These are phyloP conservation scores for Drosophila pectinifera DNA, from an alignment of 1,140 invertebrate species.

Conservation along the genomic window DNA sequence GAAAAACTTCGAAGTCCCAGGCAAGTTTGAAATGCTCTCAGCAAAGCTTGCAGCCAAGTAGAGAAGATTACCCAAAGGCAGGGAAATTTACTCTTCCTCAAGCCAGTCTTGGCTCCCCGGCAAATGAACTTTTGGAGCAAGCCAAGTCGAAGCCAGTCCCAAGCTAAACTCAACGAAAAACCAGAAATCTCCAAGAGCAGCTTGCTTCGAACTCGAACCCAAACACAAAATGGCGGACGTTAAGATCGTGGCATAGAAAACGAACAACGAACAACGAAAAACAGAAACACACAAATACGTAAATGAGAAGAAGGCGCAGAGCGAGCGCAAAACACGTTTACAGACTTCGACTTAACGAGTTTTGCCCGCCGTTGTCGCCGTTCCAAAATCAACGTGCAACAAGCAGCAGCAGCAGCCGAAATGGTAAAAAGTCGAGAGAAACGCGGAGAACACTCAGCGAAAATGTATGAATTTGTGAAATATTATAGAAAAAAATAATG, in stretches of 20 bases:
- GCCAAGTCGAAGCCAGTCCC: constrained; percentile 9
- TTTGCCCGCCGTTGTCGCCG: constrained; percentile 38
- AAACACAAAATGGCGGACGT: constrained; percentile 65
- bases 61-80: neutral
- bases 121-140: constrained; percentile 57
- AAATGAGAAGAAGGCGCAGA: constrained; percentile 45
- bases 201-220: constrained; percentile 13
- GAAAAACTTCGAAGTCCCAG: neutral
- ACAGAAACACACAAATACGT: constrained; percentile 22
- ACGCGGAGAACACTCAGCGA: constrained; percentile 39
- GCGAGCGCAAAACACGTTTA: constrained; percentile 69
- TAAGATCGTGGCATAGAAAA: constrained; percentile 57
- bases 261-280: constrained; percentile 3
- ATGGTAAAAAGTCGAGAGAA: constrained; percentile 59
- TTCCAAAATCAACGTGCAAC: constrained; percentile 72
- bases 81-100: constrained; percentile 42
- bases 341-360: constrained; percentile 71
- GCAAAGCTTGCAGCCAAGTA: neutral
- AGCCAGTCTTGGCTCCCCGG: constrained; percentile 14
- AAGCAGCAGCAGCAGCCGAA: constrained; percentile 37
- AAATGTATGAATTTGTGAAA: constrained; percentile 22
- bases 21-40: constrained; percentile 20
- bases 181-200: constrained; percentile 54
- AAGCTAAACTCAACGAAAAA: constrained; percentile 27
- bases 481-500: neutral